These are phyloP conservation scores for Verasper variegatus DNA, from an alignment of 2,113 vertebrate genomes.

Conservation along the genomic window DNA sequence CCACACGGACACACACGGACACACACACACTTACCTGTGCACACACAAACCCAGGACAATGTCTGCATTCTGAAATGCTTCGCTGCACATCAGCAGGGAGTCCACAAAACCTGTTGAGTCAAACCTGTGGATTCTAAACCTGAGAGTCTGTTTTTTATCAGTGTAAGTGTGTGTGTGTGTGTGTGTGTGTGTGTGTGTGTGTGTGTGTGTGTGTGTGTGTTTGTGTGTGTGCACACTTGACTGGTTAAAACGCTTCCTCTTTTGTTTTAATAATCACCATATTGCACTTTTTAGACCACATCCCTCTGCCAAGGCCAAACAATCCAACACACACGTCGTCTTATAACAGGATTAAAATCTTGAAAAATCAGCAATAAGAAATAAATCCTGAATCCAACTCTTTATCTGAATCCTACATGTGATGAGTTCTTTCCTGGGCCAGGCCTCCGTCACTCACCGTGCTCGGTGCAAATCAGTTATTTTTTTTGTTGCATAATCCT, in stretches of 20 bases:
- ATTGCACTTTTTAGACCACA: constrained; percentile 3
- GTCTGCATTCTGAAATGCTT: constrained; percentile 14
- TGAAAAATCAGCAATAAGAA: too few relatives aligned
- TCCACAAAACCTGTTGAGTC: constrained; percentile 11
- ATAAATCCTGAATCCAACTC: too few relatives aligned
- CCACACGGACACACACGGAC: constrained; percentile 13
- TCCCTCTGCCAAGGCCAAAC: too few relatives aligned
- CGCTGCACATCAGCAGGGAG: constrained; percentile 5
- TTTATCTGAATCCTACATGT: not conserved
- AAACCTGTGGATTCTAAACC: not conserved
- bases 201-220: not conserved
- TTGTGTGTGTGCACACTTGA: not conserved
- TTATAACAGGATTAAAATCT: too few relatives aligned
- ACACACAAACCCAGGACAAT: not conserved
- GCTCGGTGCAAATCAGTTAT: not conserved
- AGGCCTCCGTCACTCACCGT: not conserved
- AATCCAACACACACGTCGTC: too few relatives aligned
- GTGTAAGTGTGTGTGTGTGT: constrained; percentile 7
- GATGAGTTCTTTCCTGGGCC: not conserved
- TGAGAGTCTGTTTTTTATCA: not conserved
- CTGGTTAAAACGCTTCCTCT: constrained; percentile 31
- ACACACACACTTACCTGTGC: constrained; percentile 4
- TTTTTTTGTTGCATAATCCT: not conserved
- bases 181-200: constrained; percentile 10
- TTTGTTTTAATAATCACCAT: constrained; percentile 15